Percentiles rank a stretch among this genome's conserved stretches.
Evolutionary conservation across 2,113 vertebrate species (phyloP).

Genomic region (Pedionomus torquatus): DNA sequence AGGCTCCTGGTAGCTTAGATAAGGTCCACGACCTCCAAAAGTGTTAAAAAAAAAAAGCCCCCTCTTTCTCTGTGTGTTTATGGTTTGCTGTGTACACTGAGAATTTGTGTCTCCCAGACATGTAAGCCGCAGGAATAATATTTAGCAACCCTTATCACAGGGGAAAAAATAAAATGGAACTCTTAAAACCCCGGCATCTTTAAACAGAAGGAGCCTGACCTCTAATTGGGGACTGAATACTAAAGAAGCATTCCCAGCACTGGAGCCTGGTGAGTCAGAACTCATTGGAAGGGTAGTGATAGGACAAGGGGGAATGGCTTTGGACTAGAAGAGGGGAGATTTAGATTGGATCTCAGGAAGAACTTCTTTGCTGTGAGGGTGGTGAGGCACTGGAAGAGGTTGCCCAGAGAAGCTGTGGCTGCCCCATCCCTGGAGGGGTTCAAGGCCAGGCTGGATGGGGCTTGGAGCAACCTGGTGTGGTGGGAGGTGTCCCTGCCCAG

Average conservation of each 20-base stretch:
- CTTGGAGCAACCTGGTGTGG: no score
- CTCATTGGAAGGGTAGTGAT: no score
- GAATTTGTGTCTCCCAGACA: background rate
- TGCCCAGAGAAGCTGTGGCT: no score
- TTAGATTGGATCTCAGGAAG: no score
- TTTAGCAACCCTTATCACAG: background rate
- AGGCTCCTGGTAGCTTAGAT: background rate
- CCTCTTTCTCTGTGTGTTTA: background rate
- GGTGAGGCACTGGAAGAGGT: no score
- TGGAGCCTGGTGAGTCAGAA: background rate
- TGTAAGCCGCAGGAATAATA: background rate
- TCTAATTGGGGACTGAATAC: background rate
- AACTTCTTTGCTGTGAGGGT: no score
- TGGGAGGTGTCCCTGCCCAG: no score
- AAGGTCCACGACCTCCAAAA: background rate
- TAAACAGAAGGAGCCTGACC: background rate
- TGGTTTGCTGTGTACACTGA: background rate
- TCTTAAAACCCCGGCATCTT: background rate
- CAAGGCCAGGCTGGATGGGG: no score
- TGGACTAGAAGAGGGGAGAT: no score
- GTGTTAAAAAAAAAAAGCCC: background rate
- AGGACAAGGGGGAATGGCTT: no score
- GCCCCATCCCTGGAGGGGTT: no score
- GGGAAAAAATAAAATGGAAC: background rate
- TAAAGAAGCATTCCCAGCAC: rapidly evolving